Base-by-base conservation (phyloP, 2,797 vertebrate genomes). In the Poecilia picta region DNA sequence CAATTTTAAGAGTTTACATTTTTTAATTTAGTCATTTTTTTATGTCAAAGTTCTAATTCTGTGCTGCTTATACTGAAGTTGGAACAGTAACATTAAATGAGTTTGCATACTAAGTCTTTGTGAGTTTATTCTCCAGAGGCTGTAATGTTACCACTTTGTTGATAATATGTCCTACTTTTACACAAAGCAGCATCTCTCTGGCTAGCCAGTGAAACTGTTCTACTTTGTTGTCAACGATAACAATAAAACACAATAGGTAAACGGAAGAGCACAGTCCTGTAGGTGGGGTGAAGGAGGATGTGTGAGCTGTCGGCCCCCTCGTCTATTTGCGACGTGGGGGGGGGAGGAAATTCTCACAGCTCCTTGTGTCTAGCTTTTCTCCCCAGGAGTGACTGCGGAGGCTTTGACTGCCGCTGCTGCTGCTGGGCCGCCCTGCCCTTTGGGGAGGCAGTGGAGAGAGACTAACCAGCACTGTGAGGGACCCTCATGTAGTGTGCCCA, bases 331-430 rank as follows among this genome's bases (percentile, higher is more conserved):
- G 87, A 51, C 73, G 87, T 83, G 87, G 89, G 91, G 92, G 89
- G 91, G 91, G 13, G 91, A 81, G 91, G 86, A 82, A 84, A 85
- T 89, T 94, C 93, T 96, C 94, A 95, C 90, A 94, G 94, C 93
- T 95, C 94, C 95, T 94, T 95, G 91, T 95, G 91, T 95, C 88
- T 94, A 95, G 95, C 94, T 92, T 93, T 92, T 95, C 93, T 95
- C 91, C 91, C 81, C 90, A 96, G 94, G 94, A 95, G 86, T 92
- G 90, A 92, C 89, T 92, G 93, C 92, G 53, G 91, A 93, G 93
- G 93, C 88, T 89, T 89, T 87, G 91, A 91, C 90, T 88, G 89
- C 64, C 90, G 87, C 87, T 75, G 85, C 89, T 53, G 51, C 51
- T 53, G 51, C 51, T 53, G 51, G 8, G 77, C 88, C 85, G 49